Base-by-base conservation (phyloP, 2,888 invertebrate genomes). In the Zelleria hepariella region DNA sequence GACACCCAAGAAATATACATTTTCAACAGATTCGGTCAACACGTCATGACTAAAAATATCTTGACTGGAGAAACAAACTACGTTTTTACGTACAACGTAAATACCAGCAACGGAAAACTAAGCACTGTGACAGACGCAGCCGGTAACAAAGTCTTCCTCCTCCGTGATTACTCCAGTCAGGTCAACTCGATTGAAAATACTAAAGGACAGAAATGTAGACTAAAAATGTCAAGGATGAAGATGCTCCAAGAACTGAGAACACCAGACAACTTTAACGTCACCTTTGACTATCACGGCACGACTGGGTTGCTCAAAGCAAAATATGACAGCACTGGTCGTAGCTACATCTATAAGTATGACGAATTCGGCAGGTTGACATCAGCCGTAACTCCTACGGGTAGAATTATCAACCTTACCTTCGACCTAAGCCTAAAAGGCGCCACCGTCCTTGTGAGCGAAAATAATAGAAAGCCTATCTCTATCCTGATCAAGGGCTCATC, bases 181-280 rank as follows among this genome's bases (percentile, higher is more conserved):
- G 97, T 98, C 0, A 97, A 97, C 72, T 97, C 97, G 0, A 97
- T 97, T 69, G 97, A 97, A 78, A 97, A 97, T 68, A 96, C 96
- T 0, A 96, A 96, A 77, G 96, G 96, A 0, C 96, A 97, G 71
- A 97, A 97, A 77, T 96, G 96, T 67, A 91, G 96, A 58, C 86
- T 98, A 20, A 91, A 94, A 65, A 97, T 98, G 96, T 96, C 97
- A 0, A 92, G 97, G 71, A 96, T 97, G 94, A 94, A 95, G 74
- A 94, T 97, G 92, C 87, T 98, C 15, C 96, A 97, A 75, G 96
- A 96, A 73, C 82, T 97, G 1, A 94, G 96, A 63, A 96, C 97
- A 0, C 97, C 98, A 0, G 97, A 98, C 71, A 97, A 97, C 78
- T 96, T 96, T 72, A 97, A 97, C 71, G 94, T 96, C 1, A 96